phyloP scores from a whole-genome alignment of 1,140 invertebrate genomes.

The Trypoxylus dichotomus region DNA sequence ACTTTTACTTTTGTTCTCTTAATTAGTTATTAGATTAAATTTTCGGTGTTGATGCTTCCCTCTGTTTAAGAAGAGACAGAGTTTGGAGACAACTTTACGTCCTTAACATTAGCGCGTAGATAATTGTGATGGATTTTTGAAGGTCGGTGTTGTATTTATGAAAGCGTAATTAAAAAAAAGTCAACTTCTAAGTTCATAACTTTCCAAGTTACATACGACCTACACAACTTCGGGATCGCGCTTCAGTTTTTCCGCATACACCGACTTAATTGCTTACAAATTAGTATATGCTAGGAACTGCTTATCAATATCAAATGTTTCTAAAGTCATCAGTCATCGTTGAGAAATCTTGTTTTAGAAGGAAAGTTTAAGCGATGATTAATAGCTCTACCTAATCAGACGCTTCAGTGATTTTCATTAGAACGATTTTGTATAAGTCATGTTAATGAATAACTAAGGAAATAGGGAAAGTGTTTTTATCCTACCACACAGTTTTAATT shows the following conservation, averaged over 20 bases:
- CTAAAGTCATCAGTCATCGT: constrained; percentile 31
- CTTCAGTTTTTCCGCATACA: background rate
- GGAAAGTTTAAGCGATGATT: constrained; percentile 31
- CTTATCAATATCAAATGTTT: constrained; percentile 27
- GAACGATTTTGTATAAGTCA: constrained; percentile 33
- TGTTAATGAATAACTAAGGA: background rate
- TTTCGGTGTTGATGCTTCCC: constrained; percentile 8
- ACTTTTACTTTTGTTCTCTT: constrained; percentile 29
- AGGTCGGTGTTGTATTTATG: no score
- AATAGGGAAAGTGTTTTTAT: background rate
- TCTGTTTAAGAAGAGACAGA: background rate
- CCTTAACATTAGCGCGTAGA: no score
- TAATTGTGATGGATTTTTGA: no score
- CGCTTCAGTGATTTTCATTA: constrained; percentile 39
- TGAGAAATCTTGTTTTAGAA: constrained; percentile 6
- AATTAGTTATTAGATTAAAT: constrained; percentile 37
- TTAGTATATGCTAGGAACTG: background rate
- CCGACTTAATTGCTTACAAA: background rate
- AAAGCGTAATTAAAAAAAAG: no score
- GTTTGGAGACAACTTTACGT: no score
- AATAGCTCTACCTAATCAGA: constrained; percentile 36
- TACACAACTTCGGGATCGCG: no score
- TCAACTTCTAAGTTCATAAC: no score
- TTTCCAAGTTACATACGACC: no score
- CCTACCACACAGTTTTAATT: background rate